Base-by-base conservation (phyloP, 2,113 vertebrate genomes). In the Donacobius atricapilla region DNA sequence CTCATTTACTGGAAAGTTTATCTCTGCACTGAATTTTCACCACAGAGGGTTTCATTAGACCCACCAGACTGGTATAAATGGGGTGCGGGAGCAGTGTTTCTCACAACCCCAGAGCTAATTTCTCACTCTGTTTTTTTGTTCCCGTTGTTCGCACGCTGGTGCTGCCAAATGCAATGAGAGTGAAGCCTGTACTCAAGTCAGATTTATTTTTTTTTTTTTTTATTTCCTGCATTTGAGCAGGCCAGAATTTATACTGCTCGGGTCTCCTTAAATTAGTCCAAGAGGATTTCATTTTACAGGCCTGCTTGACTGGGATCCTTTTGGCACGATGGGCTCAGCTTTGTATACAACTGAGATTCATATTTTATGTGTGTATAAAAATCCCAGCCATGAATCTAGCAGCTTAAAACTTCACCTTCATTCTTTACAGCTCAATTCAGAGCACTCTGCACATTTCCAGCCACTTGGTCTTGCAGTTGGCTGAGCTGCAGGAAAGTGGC, bases 251-350 rank as follows among this genome's bases (percentile, higher is more conserved):
- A 98, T 98, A 97, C 90, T 96, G 96, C 96, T 96, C 13, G 11
- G 96, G 97, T 98, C 98, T 98, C 97, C 89, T 98, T 97, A 97
- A 98, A 98, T 97, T 97, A 97, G 97, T 97, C 98, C 98, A 9
- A 97, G 97, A 98, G 98, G 98, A 98, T 98, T 98, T 98, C 97
- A 96, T 98, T 98, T 98, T 98, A 98, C 97, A 97, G 97, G 97
- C 92, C 97, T 98, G 97, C 97, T 98, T 98, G 97, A 98, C 97
- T 97, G 96, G 98, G 97, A 97, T 97, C 97, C 97, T 97, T 98
- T 98, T 87, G 97, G 97, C 97, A 97, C 92, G 92, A 98, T 95
- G 97, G 97, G 95, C 96, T 98, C 97, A 97, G 97, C 97, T 97
- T 98, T 97, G 97, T 98, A 97, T 97, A 98, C 98, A 97, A 97